phyloP scores from a whole-genome alignment of 2,113 vertebrate species.

The Tichodroma muraria region DNA sequence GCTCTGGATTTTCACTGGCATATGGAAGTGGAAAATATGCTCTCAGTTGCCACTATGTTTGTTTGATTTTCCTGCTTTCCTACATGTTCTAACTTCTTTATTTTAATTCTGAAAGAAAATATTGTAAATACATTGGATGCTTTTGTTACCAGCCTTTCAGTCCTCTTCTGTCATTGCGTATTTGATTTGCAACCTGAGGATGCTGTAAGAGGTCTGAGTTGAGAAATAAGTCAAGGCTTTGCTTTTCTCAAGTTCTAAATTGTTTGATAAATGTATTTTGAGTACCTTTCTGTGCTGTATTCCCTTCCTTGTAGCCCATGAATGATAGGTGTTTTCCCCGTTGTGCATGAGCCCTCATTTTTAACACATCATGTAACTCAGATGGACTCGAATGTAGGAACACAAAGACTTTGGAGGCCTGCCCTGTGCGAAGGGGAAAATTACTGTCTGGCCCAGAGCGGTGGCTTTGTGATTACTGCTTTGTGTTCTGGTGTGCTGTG shows the following conservation, averaged over 20 bases:
- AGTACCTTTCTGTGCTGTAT: not conserved
- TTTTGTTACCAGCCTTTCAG: not conserved
- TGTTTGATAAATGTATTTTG: not conserved
- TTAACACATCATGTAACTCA: not conserved
- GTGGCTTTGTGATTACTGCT: slow-evolving; percentile 38
- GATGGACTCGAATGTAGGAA: not conserved
- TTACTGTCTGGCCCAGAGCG: slow-evolving; percentile 14
- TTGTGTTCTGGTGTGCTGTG: slow-evolving; percentile 22
- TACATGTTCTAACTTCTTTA: not conserved
- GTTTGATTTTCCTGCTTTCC: not conserved
- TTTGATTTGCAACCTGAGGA: not conserved
- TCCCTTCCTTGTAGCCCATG: not conserved
- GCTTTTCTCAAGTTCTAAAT: not conserved
- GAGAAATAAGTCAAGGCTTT: not conserved
- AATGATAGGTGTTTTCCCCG: not conserved
- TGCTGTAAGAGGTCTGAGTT: not conserved
- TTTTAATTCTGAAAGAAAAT: not conserved
- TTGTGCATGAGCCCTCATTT: not conserved
- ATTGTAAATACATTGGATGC: not conserved
- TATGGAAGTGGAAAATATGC: not conserved
- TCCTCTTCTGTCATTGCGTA: not conserved
- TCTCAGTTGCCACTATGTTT: not conserved
- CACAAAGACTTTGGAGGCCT: slow-evolving; percentile 22
- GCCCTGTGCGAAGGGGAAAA: not conserved
- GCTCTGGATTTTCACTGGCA: not conserved